Evolutionary conservation across 2,113 vertebrate species (phyloP).

Genomic region (Mustela lutreola): DNA sequence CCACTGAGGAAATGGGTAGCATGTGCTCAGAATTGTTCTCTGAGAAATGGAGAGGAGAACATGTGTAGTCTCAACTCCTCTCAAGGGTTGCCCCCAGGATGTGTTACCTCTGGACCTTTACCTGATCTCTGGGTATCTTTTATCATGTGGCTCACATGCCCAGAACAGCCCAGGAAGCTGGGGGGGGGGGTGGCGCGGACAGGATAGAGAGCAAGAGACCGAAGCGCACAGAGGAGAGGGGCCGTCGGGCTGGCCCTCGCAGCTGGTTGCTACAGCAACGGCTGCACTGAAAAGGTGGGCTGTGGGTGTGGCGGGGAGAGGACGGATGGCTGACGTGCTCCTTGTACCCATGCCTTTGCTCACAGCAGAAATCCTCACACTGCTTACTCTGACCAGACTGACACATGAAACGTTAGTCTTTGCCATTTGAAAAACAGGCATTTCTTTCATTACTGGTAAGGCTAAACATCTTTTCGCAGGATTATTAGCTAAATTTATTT

Average conservation of each 20-base stretch:
- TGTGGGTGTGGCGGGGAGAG: rapidly evolving
- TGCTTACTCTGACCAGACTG: neutral
- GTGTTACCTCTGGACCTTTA: neutral
- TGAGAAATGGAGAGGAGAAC: neutral
- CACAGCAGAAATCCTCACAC: neutral
- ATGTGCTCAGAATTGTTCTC: neutral
- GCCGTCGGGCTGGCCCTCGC: neutral
- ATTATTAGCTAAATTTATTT: neutral
- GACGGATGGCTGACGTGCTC: no score
- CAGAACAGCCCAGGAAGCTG: neutral
- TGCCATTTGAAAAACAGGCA: no score
- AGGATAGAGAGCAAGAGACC: neutral
- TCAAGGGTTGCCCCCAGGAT: neutral
- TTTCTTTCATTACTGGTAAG: neutral
- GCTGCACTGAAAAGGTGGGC: neutral
- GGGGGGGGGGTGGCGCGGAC: neutral
- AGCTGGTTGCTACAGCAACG: neutral
- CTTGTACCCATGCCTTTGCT: neutral
- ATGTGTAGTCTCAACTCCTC: neutral
- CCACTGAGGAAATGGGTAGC: neutral
- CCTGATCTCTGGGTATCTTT: neutral
- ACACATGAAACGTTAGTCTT: neutral
- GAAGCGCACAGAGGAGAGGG: neutral
- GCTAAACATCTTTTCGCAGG: neutral
- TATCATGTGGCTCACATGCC: neutral